phyloP scores from a whole-genome alignment of 1,140 invertebrate genomes.

The Scaptomyza pallida region DNA sequence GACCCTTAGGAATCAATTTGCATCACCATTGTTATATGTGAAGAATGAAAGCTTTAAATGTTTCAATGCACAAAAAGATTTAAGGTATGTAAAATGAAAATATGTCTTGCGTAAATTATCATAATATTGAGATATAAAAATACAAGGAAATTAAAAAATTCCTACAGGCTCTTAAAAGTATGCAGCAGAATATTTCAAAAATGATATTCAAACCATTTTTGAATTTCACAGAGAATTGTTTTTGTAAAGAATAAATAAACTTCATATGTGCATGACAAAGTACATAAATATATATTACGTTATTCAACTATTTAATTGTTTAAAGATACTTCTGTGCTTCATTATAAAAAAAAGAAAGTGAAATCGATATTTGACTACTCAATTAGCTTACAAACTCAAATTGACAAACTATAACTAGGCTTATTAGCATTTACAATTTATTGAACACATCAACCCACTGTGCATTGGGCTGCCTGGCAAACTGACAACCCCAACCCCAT shows the following conservation, averaged over 20 bases:
- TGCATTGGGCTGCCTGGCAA: constrained; percentile 22
- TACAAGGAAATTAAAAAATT: too few species aligned
- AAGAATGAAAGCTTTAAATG: background rate
- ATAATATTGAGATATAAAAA: too few species aligned
- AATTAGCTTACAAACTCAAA: constrained; percentile 9
- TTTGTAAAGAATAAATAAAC: too few species aligned
- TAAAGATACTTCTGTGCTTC: background rate
- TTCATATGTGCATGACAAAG: too few species aligned
- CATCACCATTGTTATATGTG: background rate
- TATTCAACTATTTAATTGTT: too few species aligned
- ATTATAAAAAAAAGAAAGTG: background rate
- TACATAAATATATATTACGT: too few species aligned
- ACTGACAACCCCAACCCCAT: constrained; percentile 43
- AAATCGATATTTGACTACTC: constrained; percentile 9
- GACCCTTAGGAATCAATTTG: background rate
- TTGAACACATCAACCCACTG: constrained; percentile 34
- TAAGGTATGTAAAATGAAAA: background rate
- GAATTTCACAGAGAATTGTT: background rate
- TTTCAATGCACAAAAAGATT: too few species aligned
- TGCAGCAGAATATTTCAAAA: background rate
- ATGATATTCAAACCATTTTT: background rate
- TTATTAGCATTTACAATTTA: background rate
- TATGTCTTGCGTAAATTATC: too few species aligned
- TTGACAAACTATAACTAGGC: background rate
- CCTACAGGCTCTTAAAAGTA: background rate